These are phyloP conservation scores for Drosophila elegans DNA, from an alignment of 1,140 invertebrate species.

Conservation along the genomic window DNA sequence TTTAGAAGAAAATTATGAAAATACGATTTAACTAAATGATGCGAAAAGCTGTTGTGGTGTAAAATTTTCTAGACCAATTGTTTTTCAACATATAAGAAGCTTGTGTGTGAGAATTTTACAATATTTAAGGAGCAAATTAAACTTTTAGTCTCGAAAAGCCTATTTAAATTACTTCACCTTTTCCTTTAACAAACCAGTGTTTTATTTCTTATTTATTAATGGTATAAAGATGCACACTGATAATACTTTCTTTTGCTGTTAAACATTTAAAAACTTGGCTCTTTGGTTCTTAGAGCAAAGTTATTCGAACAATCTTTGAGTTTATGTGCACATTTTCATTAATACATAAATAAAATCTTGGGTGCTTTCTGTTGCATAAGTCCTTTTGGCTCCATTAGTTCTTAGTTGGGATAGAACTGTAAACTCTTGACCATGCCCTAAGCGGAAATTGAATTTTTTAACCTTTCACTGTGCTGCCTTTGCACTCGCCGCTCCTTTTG, in stretches of 20 bases:
- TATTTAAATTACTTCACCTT: too few species aligned
- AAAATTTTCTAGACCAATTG: neutral
- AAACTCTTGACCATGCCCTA: conserved; percentile 12
- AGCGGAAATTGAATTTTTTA: conserved; percentile 75
- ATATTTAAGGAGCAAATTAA: neutral
- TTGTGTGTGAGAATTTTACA: neutral
- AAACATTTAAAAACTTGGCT: neutral
- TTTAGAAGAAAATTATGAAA: neutral
- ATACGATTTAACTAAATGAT: neutral
- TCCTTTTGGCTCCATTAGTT: conserved; percentile 33
- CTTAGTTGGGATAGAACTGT: conserved; percentile 22
- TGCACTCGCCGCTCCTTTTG: conserved; percentile 18
- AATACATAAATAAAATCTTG: conserved; percentile 23
- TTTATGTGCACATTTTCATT: conserved; percentile 21
- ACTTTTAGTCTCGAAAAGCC: too few species aligned
- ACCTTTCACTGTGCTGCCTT: conserved; percentile 18
- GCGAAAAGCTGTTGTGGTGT: neutral
- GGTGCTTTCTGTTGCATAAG: neutral
- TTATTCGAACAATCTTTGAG: neutral
- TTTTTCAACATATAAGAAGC: too few species aligned
- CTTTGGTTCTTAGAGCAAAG: neutral
- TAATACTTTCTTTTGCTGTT: neutral
- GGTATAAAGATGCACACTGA: neutral
- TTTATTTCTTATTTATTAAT: neutral
- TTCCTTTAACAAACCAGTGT: too few species aligned